phyloP scores from a whole-genome alignment of 1,140 invertebrate species.

The Caenorhabditis latens region DNA sequence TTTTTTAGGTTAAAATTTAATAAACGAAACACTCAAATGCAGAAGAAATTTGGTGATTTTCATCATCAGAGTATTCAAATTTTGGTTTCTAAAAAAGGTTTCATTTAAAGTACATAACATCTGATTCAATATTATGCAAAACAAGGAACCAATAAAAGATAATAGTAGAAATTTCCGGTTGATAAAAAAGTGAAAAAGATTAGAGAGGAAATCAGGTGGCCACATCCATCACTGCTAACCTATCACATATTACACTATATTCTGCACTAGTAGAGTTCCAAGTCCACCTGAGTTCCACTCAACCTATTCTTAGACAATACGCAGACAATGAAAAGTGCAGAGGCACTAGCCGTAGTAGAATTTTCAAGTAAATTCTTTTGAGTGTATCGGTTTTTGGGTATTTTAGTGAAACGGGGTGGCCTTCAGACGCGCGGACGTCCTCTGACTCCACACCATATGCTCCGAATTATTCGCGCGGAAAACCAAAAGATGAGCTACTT shows the following conservation, averaged over 20 bases:
- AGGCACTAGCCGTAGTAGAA: not conserved
- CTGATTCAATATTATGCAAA: too few species aligned
- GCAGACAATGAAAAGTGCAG: not conserved
- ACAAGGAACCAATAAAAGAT: too few species aligned
- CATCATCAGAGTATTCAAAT: too few species aligned
- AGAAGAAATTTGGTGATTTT: too few species aligned
- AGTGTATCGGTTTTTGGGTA: conserved; percentile 51
- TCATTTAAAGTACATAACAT: too few species aligned
- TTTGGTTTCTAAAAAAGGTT: too few species aligned
- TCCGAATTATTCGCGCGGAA: conserved; percentile 53
- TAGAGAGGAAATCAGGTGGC: not conserved
- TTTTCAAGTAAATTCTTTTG: conserved; percentile 55
- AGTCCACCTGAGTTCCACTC: conserved; percentile 13
- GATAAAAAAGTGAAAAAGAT: too few species aligned
- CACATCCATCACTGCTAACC: not conserved
- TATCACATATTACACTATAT: conserved; percentile 4
- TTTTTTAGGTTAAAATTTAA: too few species aligned
- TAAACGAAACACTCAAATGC: too few species aligned
- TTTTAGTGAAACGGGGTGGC: conserved; percentile 12
- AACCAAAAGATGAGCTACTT: conserved; percentile 51
- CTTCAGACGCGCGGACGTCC: not conserved
- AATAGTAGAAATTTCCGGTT: too few species aligned
- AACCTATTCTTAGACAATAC: conserved; percentile 6
- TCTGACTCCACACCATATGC: conserved; percentile 29
- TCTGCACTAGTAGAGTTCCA: conserved; percentile 37